These are phyloP conservation scores for Mycogona germanica DNA, from an alignment of 2,888 invertebrate species.

Conservation along the genomic window DNA sequence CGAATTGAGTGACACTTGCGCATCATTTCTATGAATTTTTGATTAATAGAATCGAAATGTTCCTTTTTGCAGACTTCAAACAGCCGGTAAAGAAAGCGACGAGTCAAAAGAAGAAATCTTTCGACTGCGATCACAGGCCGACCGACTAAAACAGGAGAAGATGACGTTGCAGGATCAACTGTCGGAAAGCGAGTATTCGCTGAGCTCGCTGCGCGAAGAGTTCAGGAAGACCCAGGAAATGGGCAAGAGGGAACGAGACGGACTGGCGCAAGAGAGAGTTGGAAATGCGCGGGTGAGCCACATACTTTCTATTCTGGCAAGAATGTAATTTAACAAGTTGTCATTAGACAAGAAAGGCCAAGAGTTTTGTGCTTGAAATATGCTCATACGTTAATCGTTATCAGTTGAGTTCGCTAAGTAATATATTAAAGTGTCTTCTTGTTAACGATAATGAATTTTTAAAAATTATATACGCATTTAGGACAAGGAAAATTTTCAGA, in stretches of 20 bases:
- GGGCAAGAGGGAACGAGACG: constrained; percentile 36
- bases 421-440: no score
- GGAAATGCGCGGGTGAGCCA: constrained; percentile 28
- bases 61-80: constrained; percentile 43
- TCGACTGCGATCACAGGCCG: constrained; percentile 48
- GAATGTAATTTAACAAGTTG: background rate
- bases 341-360: background rate
- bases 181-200: constrained; percentile 45
- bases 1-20: background rate
- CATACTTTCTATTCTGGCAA: no score
- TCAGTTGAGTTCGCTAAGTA: no score
- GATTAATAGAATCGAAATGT: no score
- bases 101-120: constrained; percentile 52
- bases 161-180: constrained; percentile 46
- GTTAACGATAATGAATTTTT: no score
- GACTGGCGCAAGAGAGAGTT: constrained; percentile 33
- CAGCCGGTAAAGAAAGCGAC: constrained; percentile 52
- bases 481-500: no score
- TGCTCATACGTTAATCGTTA: no score
- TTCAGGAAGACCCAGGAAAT: constrained; percentile 30
- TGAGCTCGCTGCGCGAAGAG: constrained; percentile 38
- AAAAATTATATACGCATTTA: no score
- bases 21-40: background rate
- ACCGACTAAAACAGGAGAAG: constrained; percentile 45
- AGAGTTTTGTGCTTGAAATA: background rate